These are phyloP conservation scores for Autographa pulchrina DNA, from an alignment of 2,888 invertebrate species.

Conservation along the genomic window DNA sequence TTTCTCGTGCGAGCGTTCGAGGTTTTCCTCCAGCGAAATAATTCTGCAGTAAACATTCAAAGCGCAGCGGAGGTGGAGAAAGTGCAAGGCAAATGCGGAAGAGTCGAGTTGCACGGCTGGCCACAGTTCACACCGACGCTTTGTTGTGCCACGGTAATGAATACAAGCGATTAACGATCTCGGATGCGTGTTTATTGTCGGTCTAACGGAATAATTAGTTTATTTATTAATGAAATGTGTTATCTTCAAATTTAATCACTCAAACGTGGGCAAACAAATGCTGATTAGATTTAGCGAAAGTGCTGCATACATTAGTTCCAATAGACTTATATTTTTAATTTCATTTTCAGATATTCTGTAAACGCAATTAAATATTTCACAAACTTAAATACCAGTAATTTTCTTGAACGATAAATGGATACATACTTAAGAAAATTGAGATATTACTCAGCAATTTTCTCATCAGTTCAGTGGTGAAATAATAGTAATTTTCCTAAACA, in stretches of 20 bases:
- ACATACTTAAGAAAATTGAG: conserved; percentile 30
- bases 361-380: neutral
- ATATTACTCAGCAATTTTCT: conserved; percentile 42
- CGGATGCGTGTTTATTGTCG: conserved; percentile 49
- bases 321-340: neutral
- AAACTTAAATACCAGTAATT: conserved; percentile 8
- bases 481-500: conserved; percentile 49
- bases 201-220: conserved; percentile 54
- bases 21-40: conserved; percentile 65
- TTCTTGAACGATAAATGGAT: neutral
- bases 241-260: conserved; percentile 47
- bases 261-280: conserved; percentile 18
- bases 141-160: conserved; percentile 50
- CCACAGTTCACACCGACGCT: conserved; percentile 53
- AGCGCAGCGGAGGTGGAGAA: conserved; percentile 73
- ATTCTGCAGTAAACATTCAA: conserved; percentile 65
- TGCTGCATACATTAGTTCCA: conserved; percentile 14
- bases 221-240: conserved; percentile 53
- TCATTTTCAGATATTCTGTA: neutral
- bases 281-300: conserved; percentile 50
- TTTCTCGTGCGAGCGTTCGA: conserved; percentile 46
- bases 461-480: conserved; percentile 35
- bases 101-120: conserved; percentile 57
- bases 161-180: conserved; percentile 54
- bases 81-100: conserved; percentile 75